phyloP scores from a whole-genome alignment of 2,888 invertebrate species.

The Euphydryas editha region DNA sequence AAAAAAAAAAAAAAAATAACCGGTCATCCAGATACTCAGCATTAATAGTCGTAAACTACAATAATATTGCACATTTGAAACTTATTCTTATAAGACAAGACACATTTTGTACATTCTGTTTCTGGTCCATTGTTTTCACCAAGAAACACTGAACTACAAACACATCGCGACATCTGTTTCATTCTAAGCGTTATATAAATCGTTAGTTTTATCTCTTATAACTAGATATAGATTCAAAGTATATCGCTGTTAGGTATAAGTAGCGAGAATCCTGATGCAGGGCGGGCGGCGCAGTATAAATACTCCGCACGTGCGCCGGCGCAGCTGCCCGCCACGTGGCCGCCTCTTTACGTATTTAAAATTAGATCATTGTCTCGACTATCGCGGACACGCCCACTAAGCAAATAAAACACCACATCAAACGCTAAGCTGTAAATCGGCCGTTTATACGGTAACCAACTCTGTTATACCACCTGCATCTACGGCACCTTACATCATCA shows the following conservation, averaged over 20 bases:
- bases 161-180: conserved; percentile 1
- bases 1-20: too few species aligned
- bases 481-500: conserved; percentile 36
- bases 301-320: conserved; percentile 77
- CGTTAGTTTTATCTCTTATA: background rate
- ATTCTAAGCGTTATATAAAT: background rate
- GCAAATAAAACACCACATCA: conserved; percentile 82
- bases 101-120: too few species aligned
- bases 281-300: conserved; percentile 71
- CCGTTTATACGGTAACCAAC: conserved; percentile 64
- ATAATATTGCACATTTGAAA: too few species aligned
- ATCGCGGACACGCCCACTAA: conserved; percentile 71
- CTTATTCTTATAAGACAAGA: too few species aligned
- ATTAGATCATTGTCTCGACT: conserved; percentile 80
- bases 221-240: conserved; percentile 18
- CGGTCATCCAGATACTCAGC: too few species aligned
- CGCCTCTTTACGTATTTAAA: conserved; percentile 74
- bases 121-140: background rate
- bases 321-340: conserved; percentile 82
- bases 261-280: conserved; percentile 43
- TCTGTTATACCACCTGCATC: conserved; percentile 54
- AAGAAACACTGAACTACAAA: background rate
- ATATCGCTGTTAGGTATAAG: conserved; percentile 36
- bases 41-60: too few species aligned
- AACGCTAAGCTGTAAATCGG: conserved; percentile 67